Base-by-base conservation (phyloP, 1,140 invertebrate genomes). In the Galendromus occidentalis region DNA sequence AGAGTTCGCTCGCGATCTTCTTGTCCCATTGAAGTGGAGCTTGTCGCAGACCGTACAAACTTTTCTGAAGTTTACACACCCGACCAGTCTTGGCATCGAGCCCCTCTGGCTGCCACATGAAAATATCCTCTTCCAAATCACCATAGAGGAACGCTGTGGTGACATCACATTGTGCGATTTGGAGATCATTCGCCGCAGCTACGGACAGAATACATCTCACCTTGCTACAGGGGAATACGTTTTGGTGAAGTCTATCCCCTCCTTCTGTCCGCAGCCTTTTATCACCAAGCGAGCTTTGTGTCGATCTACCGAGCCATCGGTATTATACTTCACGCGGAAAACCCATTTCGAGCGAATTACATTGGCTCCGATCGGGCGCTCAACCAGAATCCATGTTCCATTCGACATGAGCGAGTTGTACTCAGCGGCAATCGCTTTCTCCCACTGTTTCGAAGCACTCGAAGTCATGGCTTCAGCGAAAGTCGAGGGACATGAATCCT, bases 41-140 rank as follows among this genome's bases (percentile, higher is more conserved):
- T 68, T 80, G 75, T 65, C 76, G 75, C 14, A 78, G 65, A 7
- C 74, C 74, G 66, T 78, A 78, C 9, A 79, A 29, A 17, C 71
- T 71, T 67, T 74, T 75, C 22, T 69, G 71, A n/a, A 79, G 66
- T 69, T 65, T 9, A 20, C 65, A 66, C n/a, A 67, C 42, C 39
- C n/a, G 7, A 66, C 42, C 18, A 9, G n/a, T 39, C 44, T n/a
- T n/a, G n/a, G n/a, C n/a, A n/a, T n/a, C 68, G 47, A 67, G 69
- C 22, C 66, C 73, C 65, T 69, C 42, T 42, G 75, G 76, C 66
- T 71, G 69, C 65, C 70, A 66, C 69, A 76, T 72, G 47, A 75
- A 78, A 2, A 79, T 73, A 12, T 77, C 72, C 68, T 74, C 73
- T 45, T 74, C 47, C 20, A 78, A 47, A 42, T 70, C 67, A 7